Evolutionary conservation across 2,797 vertebrate species (phyloP).

Genomic region (Smutsia temminckii): DNA sequence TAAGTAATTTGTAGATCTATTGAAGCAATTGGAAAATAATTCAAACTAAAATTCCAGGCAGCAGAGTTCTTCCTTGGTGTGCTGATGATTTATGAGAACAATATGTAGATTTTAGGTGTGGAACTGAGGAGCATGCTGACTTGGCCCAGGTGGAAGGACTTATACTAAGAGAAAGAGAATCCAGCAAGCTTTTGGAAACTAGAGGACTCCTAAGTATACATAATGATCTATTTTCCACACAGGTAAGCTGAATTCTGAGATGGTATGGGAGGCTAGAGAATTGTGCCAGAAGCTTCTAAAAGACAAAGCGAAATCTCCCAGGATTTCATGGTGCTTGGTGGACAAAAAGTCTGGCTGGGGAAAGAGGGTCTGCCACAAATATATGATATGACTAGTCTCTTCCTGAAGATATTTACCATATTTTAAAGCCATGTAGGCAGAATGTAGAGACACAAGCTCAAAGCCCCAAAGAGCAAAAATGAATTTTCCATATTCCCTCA

Average conservation of each 20-base stretch:
- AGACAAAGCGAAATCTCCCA: background rate
- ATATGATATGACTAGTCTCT: background rate
- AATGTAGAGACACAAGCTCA: background rate
- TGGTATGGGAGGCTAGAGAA: background rate
- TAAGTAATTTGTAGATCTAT: background rate
- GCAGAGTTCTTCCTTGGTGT: background rate
- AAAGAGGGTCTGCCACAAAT: background rate
- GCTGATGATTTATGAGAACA: background rate
- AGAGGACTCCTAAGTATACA: background rate
- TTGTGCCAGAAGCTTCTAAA: slow-evolving; percentile 27
- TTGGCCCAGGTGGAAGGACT: background rate
- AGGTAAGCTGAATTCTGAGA: background rate
- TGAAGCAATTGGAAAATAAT: slow-evolving; percentile 10
- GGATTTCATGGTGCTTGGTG: background rate
- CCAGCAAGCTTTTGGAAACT: background rate
- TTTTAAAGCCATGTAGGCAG: background rate
- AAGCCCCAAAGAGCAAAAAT: background rate
- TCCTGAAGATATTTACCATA: background rate
- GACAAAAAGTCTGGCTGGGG: background rate
- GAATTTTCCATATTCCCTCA: background rate
- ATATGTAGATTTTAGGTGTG: background rate
- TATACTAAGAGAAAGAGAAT: background rate
- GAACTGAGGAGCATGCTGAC: background rate
- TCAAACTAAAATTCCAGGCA: slow-evolving; percentile 9
- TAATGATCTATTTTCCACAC: background rate